Conservation (phyloP, 1,140 invertebrate genomes). For the Hylaeus volcanicus region DNA sequence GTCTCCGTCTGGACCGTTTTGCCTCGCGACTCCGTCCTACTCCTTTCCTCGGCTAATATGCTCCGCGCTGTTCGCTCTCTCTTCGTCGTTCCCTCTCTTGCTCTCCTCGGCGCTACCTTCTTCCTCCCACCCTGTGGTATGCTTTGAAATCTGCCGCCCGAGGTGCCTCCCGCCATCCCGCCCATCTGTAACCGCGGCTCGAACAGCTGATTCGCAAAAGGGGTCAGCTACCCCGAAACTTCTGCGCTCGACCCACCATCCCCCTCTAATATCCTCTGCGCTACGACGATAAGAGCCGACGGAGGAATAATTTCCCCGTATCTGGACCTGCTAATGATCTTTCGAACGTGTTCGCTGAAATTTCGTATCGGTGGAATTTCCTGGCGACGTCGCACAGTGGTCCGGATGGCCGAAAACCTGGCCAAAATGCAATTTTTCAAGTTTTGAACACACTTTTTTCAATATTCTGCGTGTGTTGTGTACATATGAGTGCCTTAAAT, state of each 20-base stretch:
- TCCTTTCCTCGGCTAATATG: not conserved
- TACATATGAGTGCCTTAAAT: too few species aligned
- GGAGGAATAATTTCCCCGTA: conserved; percentile 34
- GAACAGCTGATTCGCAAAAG: conserved; percentile 75
- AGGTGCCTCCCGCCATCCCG: conserved; percentile 36
- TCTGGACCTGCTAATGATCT: not conserved
- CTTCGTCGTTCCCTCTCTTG: not conserved
- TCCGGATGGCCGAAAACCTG: too few species aligned
- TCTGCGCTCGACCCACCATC: not conserved
- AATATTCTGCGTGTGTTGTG: too few species aligned
- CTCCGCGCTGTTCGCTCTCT: not conserved
- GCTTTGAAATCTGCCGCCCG: conserved; percentile 72
- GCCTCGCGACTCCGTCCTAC: conserved; percentile 7
- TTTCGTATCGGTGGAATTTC: not conserved
- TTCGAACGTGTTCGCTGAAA: not conserved
- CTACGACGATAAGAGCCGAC: conserved; percentile 21
- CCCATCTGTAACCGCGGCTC: conserved; percentile 42
- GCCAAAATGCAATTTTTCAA: too few species aligned
- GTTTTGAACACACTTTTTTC: too few species aligned
- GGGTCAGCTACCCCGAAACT: conserved; percentile 67
- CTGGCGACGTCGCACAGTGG: not conserved
- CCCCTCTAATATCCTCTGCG: conserved; percentile 17
- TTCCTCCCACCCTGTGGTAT: conserved; percentile 60
- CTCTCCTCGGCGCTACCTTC: not conserved
- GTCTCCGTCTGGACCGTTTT: not conserved